These are phyloP conservation scores for Drosophila neutralis DNA, from an alignment of 2,888 invertebrate species.

Conservation along the genomic window DNA sequence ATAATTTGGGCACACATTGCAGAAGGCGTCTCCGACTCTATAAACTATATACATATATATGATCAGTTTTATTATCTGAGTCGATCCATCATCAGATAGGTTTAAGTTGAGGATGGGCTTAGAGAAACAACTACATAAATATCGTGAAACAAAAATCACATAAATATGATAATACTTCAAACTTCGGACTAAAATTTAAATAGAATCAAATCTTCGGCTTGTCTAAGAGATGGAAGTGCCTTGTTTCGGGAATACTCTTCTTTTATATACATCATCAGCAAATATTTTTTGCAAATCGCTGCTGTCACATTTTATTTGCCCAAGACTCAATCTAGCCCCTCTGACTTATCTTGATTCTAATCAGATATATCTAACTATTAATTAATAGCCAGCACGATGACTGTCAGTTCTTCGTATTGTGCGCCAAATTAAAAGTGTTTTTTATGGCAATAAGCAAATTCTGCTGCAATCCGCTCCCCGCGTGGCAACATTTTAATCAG, in stretches of 20 bases:
- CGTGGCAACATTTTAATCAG: conserved; percentile 70
- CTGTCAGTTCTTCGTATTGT: conserved; percentile 20
- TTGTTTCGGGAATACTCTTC: not conserved
- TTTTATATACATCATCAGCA: not conserved
- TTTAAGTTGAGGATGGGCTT: not conserved
- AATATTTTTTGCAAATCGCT: not conserved
- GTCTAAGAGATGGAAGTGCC: not conserved
- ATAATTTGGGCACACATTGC: too few species aligned
- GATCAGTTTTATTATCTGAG: not conserved
- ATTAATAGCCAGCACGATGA: conserved; percentile 24
- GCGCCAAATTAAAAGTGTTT: conserved; percentile 12
- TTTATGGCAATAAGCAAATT: conserved; percentile 47
- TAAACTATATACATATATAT: not conserved
- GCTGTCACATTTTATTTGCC: not conserved
- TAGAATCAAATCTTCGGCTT: rapidly evolving
- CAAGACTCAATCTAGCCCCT: not conserved
- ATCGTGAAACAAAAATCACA: too few species aligned
- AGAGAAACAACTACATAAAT: not conserved
- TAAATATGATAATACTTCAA: not conserved
- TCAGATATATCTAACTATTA: conserved; percentile 27
- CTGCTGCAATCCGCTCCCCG: not conserved
- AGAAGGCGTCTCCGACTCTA: not conserved
- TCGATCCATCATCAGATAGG: not conserved
- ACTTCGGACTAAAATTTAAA: not conserved
- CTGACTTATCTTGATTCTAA: not conserved